Conservation (phyloP, 2,888 invertebrate species). For the Amblyjoppa proteus region DNA sequence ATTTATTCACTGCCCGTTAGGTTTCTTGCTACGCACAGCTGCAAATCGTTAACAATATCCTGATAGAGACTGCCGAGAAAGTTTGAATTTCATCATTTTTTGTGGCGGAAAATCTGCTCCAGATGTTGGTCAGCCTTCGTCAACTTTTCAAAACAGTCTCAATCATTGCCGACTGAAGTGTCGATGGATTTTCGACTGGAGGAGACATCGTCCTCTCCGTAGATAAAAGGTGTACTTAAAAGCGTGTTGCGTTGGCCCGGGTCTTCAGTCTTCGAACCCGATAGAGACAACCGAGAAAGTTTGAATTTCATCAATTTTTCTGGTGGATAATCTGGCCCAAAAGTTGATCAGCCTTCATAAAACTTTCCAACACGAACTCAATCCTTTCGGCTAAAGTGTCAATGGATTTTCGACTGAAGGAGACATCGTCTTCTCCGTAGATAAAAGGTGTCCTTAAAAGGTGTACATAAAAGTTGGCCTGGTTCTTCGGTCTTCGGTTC, state of each 20-base stretch:
- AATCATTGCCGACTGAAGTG: neutral
- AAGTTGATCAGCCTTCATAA: neutral
- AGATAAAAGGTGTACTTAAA: conserved; percentile 14
- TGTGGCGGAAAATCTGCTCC: no score
- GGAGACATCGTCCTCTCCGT: conserved; percentile 1
- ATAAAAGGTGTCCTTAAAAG: no score
- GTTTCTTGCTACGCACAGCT: neutral
- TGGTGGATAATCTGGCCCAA: no score
- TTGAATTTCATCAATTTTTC: no score
- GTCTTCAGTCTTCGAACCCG: neutral
- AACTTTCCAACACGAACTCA: neutral
- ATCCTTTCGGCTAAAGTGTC: neutral
- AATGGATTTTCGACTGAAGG: neutral
- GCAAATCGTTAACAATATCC: neutral
- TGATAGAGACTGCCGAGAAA: neutral
- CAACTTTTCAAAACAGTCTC: neutral
- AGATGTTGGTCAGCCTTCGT: neutral
- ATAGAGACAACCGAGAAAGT: neutral
- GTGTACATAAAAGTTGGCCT: no score
- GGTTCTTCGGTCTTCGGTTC: no score
- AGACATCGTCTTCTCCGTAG: no score
- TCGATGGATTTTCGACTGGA: neutral
- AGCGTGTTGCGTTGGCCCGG: conserved; percentile 1
- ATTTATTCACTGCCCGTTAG: neutral
- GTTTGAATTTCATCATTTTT: no score